Evolutionary conservation across 2,888 invertebrate species (phyloP).

Genomic region (Epirrita christyi): DNA sequence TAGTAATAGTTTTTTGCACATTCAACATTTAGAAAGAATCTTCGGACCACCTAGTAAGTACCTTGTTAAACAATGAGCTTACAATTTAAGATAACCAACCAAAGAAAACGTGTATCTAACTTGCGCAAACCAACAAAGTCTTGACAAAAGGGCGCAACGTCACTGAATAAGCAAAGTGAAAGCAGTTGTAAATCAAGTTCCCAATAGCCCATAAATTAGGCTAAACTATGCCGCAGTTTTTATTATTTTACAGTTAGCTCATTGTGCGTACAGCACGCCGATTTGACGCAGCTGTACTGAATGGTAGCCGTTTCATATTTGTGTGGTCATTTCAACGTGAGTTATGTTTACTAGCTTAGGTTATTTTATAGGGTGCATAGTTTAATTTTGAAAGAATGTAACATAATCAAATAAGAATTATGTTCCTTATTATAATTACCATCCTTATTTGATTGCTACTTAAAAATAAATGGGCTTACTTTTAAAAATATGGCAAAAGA

Average conservation of each 20-base stretch:
- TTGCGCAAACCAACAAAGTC: constrained; percentile 34
- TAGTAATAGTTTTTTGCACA: no score
- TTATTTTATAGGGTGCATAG: constrained; percentile 3
- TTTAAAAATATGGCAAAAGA: no score
- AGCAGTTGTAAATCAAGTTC: constrained; percentile 60
- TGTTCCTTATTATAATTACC: no score
- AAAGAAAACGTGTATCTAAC: not conserved
- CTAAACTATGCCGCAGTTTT: constrained; percentile 67
- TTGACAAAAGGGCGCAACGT: constrained; percentile 35
- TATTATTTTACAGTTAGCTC: constrained; percentile 49
- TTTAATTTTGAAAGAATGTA: no score
- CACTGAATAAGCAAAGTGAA: constrained; percentile 35
- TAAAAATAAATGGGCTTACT: no score
- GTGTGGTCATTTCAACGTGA: constrained; percentile 36
- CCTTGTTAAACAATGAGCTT: constrained; percentile 21
- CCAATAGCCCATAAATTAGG: constrained; percentile 66
- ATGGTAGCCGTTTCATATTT: constrained; percentile 26
- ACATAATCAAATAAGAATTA: no score
- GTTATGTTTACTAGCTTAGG: constrained; percentile 20
- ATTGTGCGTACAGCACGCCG: constrained; percentile 46
- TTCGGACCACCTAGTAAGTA: constrained; percentile 14
- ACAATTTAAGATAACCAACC: constrained; percentile 11
- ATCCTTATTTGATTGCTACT: no score
- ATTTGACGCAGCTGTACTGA: constrained; percentile 51
- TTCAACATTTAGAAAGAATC: not conserved